phyloP scores from a whole-genome alignment of 2,113 vertebrate genomes.

The Artemisiospiza belli region DNA sequence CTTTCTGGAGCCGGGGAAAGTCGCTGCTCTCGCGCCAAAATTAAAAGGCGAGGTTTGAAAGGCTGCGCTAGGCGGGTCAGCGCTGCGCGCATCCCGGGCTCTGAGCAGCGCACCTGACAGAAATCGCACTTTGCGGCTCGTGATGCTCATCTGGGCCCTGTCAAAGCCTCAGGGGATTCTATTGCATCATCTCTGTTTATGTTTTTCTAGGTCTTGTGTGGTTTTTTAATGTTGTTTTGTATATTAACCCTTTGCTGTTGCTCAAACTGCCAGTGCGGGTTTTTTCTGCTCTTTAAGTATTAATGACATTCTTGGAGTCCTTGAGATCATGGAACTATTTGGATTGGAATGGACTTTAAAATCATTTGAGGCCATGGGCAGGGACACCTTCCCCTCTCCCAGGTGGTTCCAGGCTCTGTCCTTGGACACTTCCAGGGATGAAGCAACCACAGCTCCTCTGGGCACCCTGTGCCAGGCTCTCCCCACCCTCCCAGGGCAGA shows the following conservation, averaged over 20 bases:
- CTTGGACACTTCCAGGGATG: not conserved
- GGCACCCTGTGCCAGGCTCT: not conserved
- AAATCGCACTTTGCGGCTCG: not conserved
- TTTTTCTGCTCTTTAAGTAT: not conserved
- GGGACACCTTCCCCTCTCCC: accelerated
- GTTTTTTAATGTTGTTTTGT: not conserved
- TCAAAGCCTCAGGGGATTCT: not conserved
- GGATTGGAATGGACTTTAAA: not conserved
- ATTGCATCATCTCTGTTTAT: not conserved
- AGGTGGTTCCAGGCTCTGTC: not conserved
- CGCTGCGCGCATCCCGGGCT: not conserved
- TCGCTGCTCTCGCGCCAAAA: slow-evolving; percentile 10
- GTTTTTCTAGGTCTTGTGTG: not conserved
- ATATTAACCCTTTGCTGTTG: not conserved
- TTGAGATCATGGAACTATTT: not conserved
- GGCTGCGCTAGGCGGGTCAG: not conserved
- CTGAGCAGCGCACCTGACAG: not conserved
- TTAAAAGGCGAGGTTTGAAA: not conserved
- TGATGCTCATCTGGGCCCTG: accelerated
- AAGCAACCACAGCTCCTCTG: not conserved
- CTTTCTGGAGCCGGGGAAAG: not conserved
- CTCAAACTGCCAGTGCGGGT: not conserved
- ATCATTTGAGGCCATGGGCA: not conserved
- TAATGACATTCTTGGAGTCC: not conserved
- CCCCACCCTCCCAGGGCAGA: not conserved